These are phyloP conservation scores for Dendroctonus valens DNA, from an alignment of 1,140 invertebrate genomes.

Conservation along the genomic window DNA sequence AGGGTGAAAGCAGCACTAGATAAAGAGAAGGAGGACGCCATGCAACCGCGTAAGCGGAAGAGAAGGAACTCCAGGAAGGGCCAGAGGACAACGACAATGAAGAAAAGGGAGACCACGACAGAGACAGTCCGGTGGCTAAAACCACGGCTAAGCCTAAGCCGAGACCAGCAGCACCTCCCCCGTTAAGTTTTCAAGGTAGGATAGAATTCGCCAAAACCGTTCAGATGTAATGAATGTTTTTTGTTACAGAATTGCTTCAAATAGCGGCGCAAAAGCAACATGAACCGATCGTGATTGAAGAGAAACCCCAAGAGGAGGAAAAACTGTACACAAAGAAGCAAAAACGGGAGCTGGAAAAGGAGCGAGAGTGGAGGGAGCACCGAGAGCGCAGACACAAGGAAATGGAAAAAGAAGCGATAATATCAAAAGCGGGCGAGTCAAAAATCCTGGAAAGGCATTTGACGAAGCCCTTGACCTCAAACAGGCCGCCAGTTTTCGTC, in stretches of 20 bases:
- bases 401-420: conserved; percentile 2
- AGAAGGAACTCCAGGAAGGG: conserved; percentile 52
- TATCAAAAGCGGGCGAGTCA: background rate
- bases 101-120: conserved; percentile 25
- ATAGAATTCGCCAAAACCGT: background rate
- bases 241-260: conserved; percentile 63
- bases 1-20: conserved; percentile 73
- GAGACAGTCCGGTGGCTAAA: conserved; percentile 40
- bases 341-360: conserved; percentile 66
- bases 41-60: conserved; percentile 65
- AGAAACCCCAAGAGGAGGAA: conserved; percentile 64
- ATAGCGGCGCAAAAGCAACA: conserved; percentile 80
- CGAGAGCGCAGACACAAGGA: conserved; percentile 39
- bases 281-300: conserved; percentile 68
- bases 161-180: conserved; percentile 64
- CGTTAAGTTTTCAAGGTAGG: conserved; percentile 62
- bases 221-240: conserved; percentile 7
- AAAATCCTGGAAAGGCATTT: conserved; percentile 22
- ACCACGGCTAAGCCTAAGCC: conserved; percentile 47
- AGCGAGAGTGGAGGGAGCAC: conserved; percentile 56
- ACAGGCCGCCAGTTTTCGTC: too few species aligned
- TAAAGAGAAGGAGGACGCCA: conserved; percentile 70
- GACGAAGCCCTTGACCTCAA: background rate
- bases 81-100: conserved; percentile 41
- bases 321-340: conserved; percentile 78